Base-by-base conservation (phyloP, 1,140 invertebrate species). In the Panagrolaimus sp. region DNA sequence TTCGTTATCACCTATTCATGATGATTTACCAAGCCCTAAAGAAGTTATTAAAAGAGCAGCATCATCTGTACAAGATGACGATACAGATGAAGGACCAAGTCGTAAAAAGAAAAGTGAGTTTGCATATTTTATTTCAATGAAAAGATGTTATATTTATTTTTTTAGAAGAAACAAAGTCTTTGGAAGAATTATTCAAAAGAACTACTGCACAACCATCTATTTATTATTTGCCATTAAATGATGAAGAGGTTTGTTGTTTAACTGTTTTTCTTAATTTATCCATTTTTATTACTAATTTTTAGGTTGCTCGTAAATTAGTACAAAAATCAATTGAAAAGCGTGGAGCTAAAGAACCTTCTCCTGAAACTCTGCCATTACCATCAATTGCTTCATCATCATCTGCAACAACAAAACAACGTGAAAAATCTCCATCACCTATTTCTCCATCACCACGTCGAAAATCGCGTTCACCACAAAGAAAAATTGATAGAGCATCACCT, bases 201-300 rank as follows among this genome's bases (percentile, higher is more conserved):
- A 57, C 51, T 16, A 57, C 4, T 4, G 51, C 51, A 9, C 20
- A 57, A 27, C 51, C 51, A 20, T 25, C 27, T 9, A 57, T 57
- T 27, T 57, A 57, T 27, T 57, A 57, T 23, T 57, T 57, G 51
- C 51, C 51, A 11, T 27, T 57, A 5, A 57, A 1, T n/a, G 51
- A 57, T 16, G 51, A 57, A 23, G 51, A 57, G 51, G 51, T 57
- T 20, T 13, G 51, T 57, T 57, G n/a, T 57, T 2, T 5, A 20
- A 4, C 3, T 57, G 8, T 11, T 57, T 57, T n/a, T n/a, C n/a
- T n/a, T n/a, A n/a, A n/a, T n/a, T n/a, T n/a, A n/a, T n/a, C n/a
- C n/a, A n/a, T n/a, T n/a, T n/a, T n/a, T n/a, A 25, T 27, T 9
- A 23, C 2, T 20, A 9, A 8, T 16, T 23, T 57, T 57, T 16